Percentiles rank a stretch among this genome's conserved stretches.
phyloP scores from a whole-genome alignment of 2,797 vertebrate species.

The Thripadectes ignobilis region DNA sequence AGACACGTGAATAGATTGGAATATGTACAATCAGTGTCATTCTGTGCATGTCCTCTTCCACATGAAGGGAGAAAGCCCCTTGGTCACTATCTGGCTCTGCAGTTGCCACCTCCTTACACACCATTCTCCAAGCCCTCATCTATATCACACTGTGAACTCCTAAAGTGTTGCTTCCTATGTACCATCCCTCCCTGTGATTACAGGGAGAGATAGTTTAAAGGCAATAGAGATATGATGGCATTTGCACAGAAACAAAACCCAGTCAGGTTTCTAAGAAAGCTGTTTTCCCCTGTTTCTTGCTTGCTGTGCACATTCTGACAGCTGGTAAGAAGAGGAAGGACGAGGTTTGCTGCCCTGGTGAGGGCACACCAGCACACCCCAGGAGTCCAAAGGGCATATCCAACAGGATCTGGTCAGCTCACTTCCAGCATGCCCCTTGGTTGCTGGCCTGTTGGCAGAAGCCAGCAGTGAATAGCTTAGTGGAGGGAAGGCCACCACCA shows the following conservation, averaged over 20 bases:
- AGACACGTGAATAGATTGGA: not conserved
- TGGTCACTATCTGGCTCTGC: not conserved
- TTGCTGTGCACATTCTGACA: not conserved
- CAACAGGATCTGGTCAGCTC: not conserved
- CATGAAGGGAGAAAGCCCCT: not conserved
- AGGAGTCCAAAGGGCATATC: not conserved
- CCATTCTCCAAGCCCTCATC: not conserved
- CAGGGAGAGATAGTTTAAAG: not conserved
- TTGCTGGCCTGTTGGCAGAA: not conserved
- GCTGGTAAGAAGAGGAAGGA: not conserved
- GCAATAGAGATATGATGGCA: not conserved
- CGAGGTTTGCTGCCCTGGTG: not conserved
- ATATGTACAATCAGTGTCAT: not conserved
- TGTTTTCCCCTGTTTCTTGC: not conserved
- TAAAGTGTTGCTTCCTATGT: not conserved
- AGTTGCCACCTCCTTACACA: not conserved
- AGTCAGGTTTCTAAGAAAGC: not conserved
- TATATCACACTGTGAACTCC: not conserved
- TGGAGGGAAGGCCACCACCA: not conserved
- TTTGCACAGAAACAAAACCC: not conserved
- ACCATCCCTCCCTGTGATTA: accelerated
- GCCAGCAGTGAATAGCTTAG: not conserved
- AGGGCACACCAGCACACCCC: not conserved
- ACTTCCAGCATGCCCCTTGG: not conserved
- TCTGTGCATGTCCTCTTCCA: not conserved